A percentile compares a stretch with the other conserved stretches of the same genome.
Evolutionary conservation across 2,113 vertebrate genomes (phyloP).

Genomic region (Thalassoma bifasciatum): DNA sequence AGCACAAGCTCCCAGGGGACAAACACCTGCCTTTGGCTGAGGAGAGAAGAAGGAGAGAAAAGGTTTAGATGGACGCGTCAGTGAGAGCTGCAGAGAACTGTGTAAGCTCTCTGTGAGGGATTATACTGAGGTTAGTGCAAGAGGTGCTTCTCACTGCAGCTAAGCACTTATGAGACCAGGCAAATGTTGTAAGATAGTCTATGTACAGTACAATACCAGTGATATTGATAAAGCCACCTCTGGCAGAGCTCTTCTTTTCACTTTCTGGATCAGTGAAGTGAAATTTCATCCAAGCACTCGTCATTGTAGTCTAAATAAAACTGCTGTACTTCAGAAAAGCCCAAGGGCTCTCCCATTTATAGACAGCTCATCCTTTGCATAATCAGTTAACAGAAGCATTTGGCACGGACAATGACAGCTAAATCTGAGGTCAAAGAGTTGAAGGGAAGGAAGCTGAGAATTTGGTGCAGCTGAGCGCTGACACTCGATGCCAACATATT

Average conservation of each 20-base stretch:
- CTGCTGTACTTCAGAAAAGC: constrained; percentile 1
- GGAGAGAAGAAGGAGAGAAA: constrained; percentile 21
- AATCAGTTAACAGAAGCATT: constrained; percentile 32
- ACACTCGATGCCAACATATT: constrained; percentile 44
- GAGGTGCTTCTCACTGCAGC: constrained; percentile 46
- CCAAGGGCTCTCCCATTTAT: constrained; percentile 6
- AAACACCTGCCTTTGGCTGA: constrained; percentile 22
- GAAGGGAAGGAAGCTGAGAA: constrained; percentile 35
- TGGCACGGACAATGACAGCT: constrained; percentile 35
- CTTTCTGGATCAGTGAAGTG: constrained; percentile 3
- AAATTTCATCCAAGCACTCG: not conserved
- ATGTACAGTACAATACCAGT: constrained; percentile 17
- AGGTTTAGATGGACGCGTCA: constrained; percentile 50
- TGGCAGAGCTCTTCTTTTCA: constrained; percentile 13
- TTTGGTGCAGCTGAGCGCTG: constrained; percentile 42
- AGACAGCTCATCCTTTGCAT: constrained; percentile 20
- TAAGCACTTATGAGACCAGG: constrained; percentile 36
- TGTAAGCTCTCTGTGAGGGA: constrained; percentile 53
- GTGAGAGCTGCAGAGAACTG: constrained; percentile 44
- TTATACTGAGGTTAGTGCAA: constrained; percentile 57
- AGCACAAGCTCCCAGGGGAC: constrained; percentile 17
- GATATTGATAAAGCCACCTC: constrained; percentile 2
- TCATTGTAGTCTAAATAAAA: not conserved
- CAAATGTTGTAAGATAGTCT: constrained; percentile 42
- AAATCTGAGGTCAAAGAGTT: constrained; percentile 56